Percentiles rank a stretch among this genome's conserved stretches.
These are phyloP conservation scores for Tupaia tana DNA, from an alignment of 2,113 vertebrate genomes.

Conservation along the genomic window DNA sequence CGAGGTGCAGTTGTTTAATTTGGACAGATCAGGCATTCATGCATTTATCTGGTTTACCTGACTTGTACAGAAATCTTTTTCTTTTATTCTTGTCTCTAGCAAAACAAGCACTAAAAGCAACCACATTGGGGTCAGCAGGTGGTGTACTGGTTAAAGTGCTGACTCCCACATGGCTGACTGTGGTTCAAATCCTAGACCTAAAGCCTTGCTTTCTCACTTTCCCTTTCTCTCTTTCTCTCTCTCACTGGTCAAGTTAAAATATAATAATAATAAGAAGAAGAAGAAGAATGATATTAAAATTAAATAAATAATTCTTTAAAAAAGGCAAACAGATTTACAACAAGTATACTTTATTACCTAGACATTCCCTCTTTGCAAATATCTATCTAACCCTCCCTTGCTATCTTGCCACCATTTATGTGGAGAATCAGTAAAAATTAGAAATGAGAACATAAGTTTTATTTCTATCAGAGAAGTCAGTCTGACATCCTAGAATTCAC, in stretches of 20 bases:
- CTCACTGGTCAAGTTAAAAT: too few relatives aligned
- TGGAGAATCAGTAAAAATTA: background rate
- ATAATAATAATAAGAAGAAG: too few relatives aligned
- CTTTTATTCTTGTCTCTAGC: background rate
- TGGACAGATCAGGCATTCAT: background rate
- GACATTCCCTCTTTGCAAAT: background rate
- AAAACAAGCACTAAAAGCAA: background rate
- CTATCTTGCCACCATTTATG: background rate
- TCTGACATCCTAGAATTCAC: background rate
- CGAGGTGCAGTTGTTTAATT: background rate
- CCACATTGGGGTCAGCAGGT: too few relatives aligned
- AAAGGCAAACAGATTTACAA: background rate
- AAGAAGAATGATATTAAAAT: too few relatives aligned
- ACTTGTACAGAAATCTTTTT: background rate
- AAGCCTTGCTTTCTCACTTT: too few relatives aligned
- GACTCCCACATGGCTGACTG: too few relatives aligned
- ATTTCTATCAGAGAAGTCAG: background rate
- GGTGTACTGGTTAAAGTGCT: too few relatives aligned
- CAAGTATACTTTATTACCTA: background rate
- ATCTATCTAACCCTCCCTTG: background rate
- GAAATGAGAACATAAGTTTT: background rate
- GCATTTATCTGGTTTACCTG: background rate
- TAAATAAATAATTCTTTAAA: too few relatives aligned
- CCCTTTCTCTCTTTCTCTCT: too few relatives aligned
- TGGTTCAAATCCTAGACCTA: too few relatives aligned